Evolutionary conservation across 2,797 vertebrate species (phyloP), one percentile per base, ranked within the genome.

Genomic region (Hydrolagus colliei): DNA sequence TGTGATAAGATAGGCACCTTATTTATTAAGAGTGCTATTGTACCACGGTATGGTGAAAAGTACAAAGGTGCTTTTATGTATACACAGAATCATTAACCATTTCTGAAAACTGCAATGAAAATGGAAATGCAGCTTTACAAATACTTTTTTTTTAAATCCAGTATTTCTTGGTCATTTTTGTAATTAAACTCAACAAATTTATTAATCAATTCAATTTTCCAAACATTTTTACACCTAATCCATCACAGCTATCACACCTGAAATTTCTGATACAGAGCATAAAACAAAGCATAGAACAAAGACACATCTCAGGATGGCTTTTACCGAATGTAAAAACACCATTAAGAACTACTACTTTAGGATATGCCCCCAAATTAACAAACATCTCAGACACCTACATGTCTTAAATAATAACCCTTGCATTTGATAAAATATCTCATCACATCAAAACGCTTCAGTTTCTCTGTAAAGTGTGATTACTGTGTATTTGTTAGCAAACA

Each of bases 51-150:
- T 20, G 7, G 27, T 68, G 35, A 84, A n/a, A 82, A 71, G 62
- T 84, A 84, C 79, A 84, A 84, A 84, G 79, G 79, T 67, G 79
- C 65, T 67, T 84, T 35, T 65, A 41, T 35, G 20, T 2, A 84
- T 1, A 41, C 32, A 71, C 65, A 67, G 32, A 84, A 84, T 84
- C 79, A 84, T 84, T 84, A 84, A 84, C 79, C 27, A 84, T 63
- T 35, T 84, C 41, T 67, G 35, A n/a, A 82, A 84, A 2, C 14
- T 68, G 79, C 9, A 20, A 18, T 20, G 20, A 2, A 20, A 67
- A 71, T 14, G 10, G 32, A 84, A 84, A 9, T 68, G 32, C 63
- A 20, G 13, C 18, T 52, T 41, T n/a, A 67, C 22, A 71, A 71
- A 65, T 20, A 18, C 65, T 32, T 65, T 27, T 20, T 35, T 14